These are phyloP conservation scores for Aurelia sp. DNA, from an alignment of 30 jellyfish, hydroid and myxozoan genomes.

Conservation along the genomic window DNA sequence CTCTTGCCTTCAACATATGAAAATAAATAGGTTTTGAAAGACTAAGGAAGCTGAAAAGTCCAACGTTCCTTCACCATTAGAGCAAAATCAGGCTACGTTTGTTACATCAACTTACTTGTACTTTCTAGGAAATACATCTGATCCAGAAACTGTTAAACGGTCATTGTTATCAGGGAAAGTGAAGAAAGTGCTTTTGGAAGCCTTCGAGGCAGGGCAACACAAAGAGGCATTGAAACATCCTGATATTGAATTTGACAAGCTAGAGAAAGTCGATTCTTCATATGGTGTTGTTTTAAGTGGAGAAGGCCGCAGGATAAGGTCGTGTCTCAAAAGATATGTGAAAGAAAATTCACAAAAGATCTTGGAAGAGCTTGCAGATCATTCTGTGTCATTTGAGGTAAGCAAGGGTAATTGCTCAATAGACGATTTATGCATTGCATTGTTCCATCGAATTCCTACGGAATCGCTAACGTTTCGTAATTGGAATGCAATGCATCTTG, in stretches of 20 bases:
- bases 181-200: constrained; percentile 40
- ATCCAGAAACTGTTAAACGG: constrained; percentile 10
- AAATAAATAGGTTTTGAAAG: too few species aligned
- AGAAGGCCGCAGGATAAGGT: constrained; percentile 34
- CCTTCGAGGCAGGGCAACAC: constrained; percentile 40
- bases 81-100: too few species aligned
- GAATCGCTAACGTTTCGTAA: too few species aligned
- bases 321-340: constrained; percentile 31
- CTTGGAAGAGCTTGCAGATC: constrained; percentile 12
- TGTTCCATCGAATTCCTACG: too few species aligned
- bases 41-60: too few species aligned
- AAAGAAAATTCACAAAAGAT: constrained; percentile 55
- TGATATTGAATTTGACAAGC: constrained; percentile 23
- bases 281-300: constrained; percentile 51
- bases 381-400: constrained; percentile 23
- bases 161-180: constrained; percentile 15
- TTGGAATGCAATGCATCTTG: too few species aligned
- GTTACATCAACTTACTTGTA: too few species aligned
- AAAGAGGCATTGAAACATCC: constrained; percentile 46
- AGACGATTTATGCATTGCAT: too few species aligned
- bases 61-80: too few species aligned
- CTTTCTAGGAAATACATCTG: constrained; percentile 35
- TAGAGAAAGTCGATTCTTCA: constrained; percentile 52
- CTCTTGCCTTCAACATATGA: too few species aligned
- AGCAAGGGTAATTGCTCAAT: too few species aligned